Conservation (phyloP, 2,113 vertebrate species). For the Upupa epops region DNA sequence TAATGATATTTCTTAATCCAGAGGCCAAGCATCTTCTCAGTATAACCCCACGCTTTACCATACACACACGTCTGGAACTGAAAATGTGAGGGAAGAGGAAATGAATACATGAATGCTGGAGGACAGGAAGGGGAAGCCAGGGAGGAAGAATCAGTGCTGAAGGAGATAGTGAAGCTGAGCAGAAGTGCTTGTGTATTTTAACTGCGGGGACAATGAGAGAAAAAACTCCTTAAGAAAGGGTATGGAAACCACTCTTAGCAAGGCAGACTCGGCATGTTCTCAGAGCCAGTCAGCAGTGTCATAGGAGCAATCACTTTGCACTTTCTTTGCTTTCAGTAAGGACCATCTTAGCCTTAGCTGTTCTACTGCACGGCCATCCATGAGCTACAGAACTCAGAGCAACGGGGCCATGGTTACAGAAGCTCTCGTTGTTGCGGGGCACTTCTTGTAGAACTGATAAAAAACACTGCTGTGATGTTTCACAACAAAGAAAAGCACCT, state of each 20-base stretch:
- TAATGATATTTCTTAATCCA: constrained; percentile 23
- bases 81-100: not conserved
- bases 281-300: not conserved
- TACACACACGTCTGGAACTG: not conserved
- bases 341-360: not conserved
- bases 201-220: not conserved
- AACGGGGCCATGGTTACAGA: not conserved
- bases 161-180: not conserved
- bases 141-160: not conserved
- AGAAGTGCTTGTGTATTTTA: not conserved
- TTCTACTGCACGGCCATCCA: not conserved
- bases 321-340: not conserved
- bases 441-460: not conserved
- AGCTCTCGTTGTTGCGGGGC: not conserved
- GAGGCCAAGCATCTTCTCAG: not conserved
- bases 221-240: not conserved
- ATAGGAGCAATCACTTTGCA: rapidly evolving
- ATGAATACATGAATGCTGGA: not conserved
- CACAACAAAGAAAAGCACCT: not conserved
- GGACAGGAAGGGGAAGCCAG: not conserved
- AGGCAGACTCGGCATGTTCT: not conserved
- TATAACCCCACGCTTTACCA: not conserved
- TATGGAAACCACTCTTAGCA: not conserved
- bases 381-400: not conserved
- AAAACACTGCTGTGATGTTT: not conserved